Conservation (phyloP, 30 jellyfish, hydroid and myxozoan genomes). For the Turritopsis rubra region DNA sequence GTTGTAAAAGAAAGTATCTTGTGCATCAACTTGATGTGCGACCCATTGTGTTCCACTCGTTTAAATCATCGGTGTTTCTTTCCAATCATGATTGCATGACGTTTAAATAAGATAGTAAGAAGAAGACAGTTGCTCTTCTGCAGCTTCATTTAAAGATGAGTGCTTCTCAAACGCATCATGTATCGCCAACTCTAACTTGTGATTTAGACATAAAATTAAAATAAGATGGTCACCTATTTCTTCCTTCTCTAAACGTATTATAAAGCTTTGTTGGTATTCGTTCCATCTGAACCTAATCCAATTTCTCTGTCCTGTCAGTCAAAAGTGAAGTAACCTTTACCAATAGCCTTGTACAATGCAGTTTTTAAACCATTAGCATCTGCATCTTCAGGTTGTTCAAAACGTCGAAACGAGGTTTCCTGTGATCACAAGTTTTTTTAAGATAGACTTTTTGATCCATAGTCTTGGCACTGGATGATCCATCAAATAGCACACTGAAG, state of each 20-base stretch:
- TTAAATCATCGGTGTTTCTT: neutral
- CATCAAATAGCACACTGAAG: conserved; percentile 5
- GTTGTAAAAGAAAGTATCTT: neutral
- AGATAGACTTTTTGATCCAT: conserved; percentile 1
- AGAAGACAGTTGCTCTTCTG: neutral
- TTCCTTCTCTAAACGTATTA: neutral
- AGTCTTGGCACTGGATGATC: conserved; percentile 1
- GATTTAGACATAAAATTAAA: neutral
- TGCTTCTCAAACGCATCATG: neutral
- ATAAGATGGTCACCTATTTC: conserved; percentile 8
- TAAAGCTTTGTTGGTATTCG: neutral
- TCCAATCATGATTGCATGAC: neutral
- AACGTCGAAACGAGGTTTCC: neutral
- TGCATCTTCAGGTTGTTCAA: conserved; percentile 7
- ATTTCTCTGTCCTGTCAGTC: neutral
- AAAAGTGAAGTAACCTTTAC: neutral
- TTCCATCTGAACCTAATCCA: neutral
- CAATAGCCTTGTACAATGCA: neutral
- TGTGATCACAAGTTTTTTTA: neutral
- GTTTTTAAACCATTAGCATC: neutral
- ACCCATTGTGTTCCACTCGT: conserved; percentile 2
- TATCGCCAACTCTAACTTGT: neutral
- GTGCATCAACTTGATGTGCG: neutral
- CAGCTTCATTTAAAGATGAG: neutral
- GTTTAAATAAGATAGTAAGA: neutral